Conservation (phyloP, 2,888 invertebrate genomes). For the Aethes cnicana region DNA sequence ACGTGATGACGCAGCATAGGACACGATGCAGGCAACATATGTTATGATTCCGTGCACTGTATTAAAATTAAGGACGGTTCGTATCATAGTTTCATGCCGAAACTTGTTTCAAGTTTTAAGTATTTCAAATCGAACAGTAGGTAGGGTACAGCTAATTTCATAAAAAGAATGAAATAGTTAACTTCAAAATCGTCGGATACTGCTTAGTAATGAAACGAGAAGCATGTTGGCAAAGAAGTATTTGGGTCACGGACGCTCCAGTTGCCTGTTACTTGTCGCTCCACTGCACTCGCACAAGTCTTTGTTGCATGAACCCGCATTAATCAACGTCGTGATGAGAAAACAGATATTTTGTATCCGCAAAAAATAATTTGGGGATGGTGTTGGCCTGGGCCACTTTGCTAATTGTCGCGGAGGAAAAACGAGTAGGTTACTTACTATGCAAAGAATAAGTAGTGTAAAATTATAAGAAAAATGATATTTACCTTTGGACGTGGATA, state of each 20-base stretch:
- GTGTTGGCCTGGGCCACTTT: too few species aligned
- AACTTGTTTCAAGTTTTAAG: too few species aligned
- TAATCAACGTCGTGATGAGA: conserved; percentile 8
- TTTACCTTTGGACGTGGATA: conserved; percentile 78
- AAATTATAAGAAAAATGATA: too few species aligned
- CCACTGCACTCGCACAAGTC: conserved; percentile 65
- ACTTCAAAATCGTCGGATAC: conserved; percentile 47
- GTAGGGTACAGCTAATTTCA: too few species aligned
- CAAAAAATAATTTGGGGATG: too few species aligned
- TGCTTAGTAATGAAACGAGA: conserved; percentile 61
- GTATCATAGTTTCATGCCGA: too few species aligned
- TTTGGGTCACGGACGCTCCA: conserved; percentile 71
- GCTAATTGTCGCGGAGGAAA: too few species aligned
- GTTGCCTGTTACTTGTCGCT: conserved; percentile 72
- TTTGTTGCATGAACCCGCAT: conserved; percentile 51
- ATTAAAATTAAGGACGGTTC: too few species aligned
- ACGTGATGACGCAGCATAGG: conserved; percentile 51
- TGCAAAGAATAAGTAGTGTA: too few species aligned
- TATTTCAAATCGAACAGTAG: too few species aligned
- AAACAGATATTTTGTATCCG: background rate
- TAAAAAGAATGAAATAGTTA: too few species aligned
- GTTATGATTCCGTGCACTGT: conserved; percentile 42
- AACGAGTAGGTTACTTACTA: too few species aligned
- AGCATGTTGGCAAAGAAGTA: conserved; percentile 63
- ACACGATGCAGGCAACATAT: conserved; percentile 42